A percentile compares a stretch with the other conserved stretches of the same genome.
These are phyloP conservation scores for Melanotaenia pygmaea DNA, from an alignment of 2,797 vertebrate species.

Conservation along the genomic window DNA sequence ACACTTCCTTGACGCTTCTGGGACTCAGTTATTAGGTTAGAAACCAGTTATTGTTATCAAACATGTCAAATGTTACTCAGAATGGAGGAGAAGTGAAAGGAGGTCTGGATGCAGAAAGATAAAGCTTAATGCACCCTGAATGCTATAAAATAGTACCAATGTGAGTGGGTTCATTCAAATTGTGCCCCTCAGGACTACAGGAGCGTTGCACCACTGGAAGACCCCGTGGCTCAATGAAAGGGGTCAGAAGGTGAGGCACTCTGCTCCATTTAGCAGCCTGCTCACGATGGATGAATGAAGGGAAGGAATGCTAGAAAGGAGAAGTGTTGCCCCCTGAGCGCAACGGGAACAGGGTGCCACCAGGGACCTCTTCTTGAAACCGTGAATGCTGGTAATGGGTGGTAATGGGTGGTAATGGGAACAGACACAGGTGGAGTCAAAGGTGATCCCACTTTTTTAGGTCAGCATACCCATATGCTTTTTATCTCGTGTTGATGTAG, in stretches of 20 bases:
- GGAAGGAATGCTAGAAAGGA: slow-evolving; percentile 41
- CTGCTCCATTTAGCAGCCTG: slow-evolving; percentile 74
- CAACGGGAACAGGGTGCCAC: slow-evolving; percentile 47
- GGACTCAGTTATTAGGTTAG: background rate
- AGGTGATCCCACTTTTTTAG: slow-evolving; percentile 55
- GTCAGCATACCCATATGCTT: slow-evolving; percentile 50
- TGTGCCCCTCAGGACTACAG: slow-evolving; percentile 49
- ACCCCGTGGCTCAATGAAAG: slow-evolving; percentile 75
- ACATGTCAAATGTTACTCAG: background rate
- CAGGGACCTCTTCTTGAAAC: slow-evolving; percentile 57
- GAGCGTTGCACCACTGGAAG: slow-evolving; percentile 50
- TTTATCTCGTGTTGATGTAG: slow-evolving; percentile 11
- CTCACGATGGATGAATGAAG: slow-evolving; percentile 73
- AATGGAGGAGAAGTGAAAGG: slow-evolving; percentile 5
- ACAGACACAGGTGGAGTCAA: slow-evolving; percentile 66
- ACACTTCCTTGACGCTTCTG: no score
- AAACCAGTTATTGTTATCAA: background rate
- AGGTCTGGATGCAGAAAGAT: slow-evolving; percentile 9
- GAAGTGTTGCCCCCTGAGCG: slow-evolving; percentile 38
- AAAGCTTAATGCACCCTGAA: slow-evolving; percentile 76
- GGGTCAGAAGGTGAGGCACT: slow-evolving; percentile 75
- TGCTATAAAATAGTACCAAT: slow-evolving; percentile 68
- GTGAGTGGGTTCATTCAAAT: slow-evolving; percentile 67
- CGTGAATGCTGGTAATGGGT: slow-evolving; percentile 65
- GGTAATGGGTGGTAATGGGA: slow-evolving; percentile 73